phyloP scores from a whole-genome alignment of 2,888 invertebrate genomes.

The Zaprionus bogoriensis region DNA sequence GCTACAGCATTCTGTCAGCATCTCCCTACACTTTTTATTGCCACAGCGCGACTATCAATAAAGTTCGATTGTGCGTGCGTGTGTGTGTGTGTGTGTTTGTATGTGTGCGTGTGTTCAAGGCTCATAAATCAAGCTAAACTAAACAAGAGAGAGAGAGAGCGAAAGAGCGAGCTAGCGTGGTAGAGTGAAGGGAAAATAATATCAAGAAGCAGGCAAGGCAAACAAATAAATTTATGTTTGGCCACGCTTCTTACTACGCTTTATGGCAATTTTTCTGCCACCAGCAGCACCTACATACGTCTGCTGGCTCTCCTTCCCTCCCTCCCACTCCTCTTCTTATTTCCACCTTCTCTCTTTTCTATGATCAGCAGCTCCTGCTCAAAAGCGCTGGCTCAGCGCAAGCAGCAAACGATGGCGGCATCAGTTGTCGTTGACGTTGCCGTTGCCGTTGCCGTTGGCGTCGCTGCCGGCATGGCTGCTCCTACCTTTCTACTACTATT shows the following conservation, averaged over 20 bases:
- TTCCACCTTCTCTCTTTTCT: conserved; percentile 1
- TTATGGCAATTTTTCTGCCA: conserved; percentile 52
- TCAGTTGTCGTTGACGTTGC: conserved; percentile 2
- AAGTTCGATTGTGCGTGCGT: conserved; percentile 55
- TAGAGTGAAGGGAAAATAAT: too few relatives aligned
- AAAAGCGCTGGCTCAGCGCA: conserved; percentile 34
- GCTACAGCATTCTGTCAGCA: conserved; percentile 44
- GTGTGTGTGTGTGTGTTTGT: conserved; percentile 7
- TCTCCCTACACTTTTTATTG: conserved; percentile 55
- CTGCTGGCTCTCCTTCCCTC: conserved; percentile 2
- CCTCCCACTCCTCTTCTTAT: neutral
- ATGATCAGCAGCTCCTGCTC: conserved; percentile 25
- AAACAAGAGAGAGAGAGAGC: conserved; percentile 40
- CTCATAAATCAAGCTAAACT: conserved; percentile 66
- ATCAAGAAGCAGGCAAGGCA: conserved; percentile 29
- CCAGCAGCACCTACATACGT: conserved; percentile 28
- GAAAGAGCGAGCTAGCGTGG: neutral
- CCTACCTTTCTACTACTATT: conserved; percentile 44
- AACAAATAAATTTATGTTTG: conserved; percentile 65
- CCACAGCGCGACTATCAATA: conserved; percentile 65
- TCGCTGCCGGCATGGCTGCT: conserved; percentile 7
- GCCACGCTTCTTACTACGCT: conserved; percentile 53
- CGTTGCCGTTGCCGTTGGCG: conserved; percentile 4
- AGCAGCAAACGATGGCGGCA: conserved; percentile 25
- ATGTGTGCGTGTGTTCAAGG: conserved; percentile 25